Evolutionary conservation across 2,888 invertebrate species (phyloP).

Genomic region (Polymixis flavicincta): DNA sequence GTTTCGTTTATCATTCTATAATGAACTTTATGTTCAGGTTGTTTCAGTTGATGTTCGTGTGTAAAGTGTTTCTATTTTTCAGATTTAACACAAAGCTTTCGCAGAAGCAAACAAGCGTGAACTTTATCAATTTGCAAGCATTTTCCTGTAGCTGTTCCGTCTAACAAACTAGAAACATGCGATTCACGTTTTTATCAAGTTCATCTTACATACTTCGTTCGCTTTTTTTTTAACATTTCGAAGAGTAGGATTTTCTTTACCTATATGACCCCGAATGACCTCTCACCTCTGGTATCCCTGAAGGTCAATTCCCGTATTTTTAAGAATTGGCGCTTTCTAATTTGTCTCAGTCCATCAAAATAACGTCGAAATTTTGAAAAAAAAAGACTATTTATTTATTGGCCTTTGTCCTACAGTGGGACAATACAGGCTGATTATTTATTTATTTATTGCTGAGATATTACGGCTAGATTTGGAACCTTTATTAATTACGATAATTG

Average conservation of each 20-base stretch:
- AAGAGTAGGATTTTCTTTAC: not conserved
- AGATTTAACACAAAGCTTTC: not conserved
- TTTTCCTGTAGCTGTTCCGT: not conserved
- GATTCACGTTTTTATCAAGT: not conserved
- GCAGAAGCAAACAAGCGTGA: not conserved
- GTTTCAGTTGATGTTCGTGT: not conserved
- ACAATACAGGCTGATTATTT: no score
- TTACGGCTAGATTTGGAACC: not conserved
- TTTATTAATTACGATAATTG: not conserved
- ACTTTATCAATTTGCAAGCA: constrained; percentile 12
- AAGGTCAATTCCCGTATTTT: no score
- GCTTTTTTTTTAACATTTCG: not conserved
- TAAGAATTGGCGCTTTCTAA: not conserved
- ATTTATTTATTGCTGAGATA: no score
- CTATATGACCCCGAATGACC: no score
- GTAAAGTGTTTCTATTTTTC: constrained; percentile 5
- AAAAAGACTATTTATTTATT: no score
- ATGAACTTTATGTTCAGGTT: not conserved
- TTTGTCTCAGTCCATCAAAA: not conserved
- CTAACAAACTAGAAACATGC: constrained; percentile 6
- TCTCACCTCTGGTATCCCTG: no score
- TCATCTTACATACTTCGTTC: not conserved
- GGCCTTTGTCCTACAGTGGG: no score
- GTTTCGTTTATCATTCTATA: not conserved
- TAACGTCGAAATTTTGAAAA: no score